These are phyloP conservation scores for Lampris megalopsis DNA, from an alignment of 2,113 vertebrate genomes.

Conservation along the genomic window DNA sequence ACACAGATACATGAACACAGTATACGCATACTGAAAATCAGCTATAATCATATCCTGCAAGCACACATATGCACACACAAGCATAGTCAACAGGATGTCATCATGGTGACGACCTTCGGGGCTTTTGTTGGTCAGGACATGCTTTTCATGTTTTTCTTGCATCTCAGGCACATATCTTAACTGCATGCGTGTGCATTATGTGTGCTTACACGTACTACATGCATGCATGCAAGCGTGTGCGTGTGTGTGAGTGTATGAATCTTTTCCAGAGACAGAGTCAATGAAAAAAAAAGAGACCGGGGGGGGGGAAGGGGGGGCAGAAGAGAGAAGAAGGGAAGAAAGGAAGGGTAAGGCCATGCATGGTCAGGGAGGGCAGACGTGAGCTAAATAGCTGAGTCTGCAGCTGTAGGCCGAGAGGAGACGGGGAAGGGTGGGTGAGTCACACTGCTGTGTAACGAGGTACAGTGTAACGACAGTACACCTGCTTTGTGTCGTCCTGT, in stretches of 20 bases:
- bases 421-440: constrained; percentile 65
- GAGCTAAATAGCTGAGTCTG: constrained; percentile 78
- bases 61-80: constrained; percentile 23
- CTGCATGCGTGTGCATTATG: neutral
- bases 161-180: constrained; percentile 40
- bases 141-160: constrained; percentile 62
- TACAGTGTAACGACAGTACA: constrained; percentile 67
- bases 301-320: constrained; percentile 20
- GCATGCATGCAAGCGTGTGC: neutral
- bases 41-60: constrained; percentile 19
- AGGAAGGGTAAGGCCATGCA: constrained; percentile 55
- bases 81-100: constrained; percentile 61
- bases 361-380: constrained; percentile 78
- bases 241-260: neutral
- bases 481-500: constrained; percentile 44
- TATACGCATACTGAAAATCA: neutral
- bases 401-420: constrained; percentile 59
- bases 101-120: constrained; percentile 63
- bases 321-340: constrained; percentile 22
- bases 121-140: constrained; percentile 64
- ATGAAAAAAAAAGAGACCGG: neutral
- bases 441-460: constrained; percentile 68
- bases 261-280: neutral
- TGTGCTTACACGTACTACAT: neutral
- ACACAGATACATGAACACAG: neutral